These are phyloP conservation scores for Takifugu rubripes DNA, from an alignment of 2,797 vertebrate species.

Conservation along the genomic window DNA sequence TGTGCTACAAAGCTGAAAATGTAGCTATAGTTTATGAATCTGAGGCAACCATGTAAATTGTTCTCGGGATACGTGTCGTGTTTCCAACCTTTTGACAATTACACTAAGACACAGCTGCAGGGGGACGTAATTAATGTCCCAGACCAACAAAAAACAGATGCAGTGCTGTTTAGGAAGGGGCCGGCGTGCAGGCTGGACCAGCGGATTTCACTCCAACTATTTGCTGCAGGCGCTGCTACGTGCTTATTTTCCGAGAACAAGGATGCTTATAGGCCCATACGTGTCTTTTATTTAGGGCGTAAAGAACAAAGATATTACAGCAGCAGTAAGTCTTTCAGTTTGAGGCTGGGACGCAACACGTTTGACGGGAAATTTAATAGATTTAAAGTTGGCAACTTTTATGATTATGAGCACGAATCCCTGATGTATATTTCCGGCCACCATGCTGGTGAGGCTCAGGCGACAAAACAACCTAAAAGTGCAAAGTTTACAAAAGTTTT, in stretches of 20 bases:
- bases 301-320: slow-evolving; percentile 32
- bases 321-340: background rate
- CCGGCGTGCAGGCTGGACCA: slow-evolving; percentile 56
- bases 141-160: slow-evolving; percentile 71
- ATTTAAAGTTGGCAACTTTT: slow-evolving; percentile 3
- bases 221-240: slow-evolving; percentile 59
- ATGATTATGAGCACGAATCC: slow-evolving; percentile 12
- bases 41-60: slow-evolving; percentile 16
- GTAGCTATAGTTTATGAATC: background rate
- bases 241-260: slow-evolving; percentile 61
- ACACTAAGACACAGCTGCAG: slow-evolving; percentile 39
- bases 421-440: slow-evolving; percentile 27
- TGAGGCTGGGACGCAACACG: background rate
- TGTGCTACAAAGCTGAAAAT: no score
- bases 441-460: background rate
- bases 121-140: slow-evolving; percentile 66
- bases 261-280: slow-evolving; percentile 36
- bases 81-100: slow-evolving; percentile 42
- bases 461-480: no score
- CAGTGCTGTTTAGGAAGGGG: slow-evolving; percentile 66
- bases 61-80: slow-evolving; percentile 1
- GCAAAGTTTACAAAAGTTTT: no score
- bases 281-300: slow-evolving; percentile 26
- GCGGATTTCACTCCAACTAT: slow-evolving; percentile 64
- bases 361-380: background rate